phyloP scores from a whole-genome alignment of 2,888 invertebrate species.

The Tetragonula carbonaria region DNA sequence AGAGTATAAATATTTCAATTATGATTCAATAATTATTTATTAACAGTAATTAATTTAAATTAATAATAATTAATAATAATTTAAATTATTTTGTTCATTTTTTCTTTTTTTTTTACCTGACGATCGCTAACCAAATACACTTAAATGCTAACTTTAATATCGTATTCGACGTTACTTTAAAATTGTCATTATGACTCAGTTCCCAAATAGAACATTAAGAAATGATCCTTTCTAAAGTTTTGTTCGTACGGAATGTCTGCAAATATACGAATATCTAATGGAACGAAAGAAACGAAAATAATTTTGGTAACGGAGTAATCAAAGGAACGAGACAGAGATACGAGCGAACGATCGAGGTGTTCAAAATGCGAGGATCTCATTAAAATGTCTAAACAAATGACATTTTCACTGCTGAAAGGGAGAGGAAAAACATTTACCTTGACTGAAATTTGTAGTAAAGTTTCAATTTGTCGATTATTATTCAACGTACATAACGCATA shows the following conservation, averaged over 20 bases:
- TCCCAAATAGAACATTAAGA: too few relatives aligned
- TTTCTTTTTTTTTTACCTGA: too few relatives aligned
- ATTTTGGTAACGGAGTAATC: neutral
- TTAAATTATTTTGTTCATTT: neutral
- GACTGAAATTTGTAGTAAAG: constrained; percentile 35
- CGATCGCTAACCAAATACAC: too few relatives aligned
- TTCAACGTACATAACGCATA: constrained; percentile 64
- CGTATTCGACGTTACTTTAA: neutral
- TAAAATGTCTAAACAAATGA: constrained; percentile 16
- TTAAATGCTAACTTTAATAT: too few relatives aligned
- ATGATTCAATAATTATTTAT: too few relatives aligned
- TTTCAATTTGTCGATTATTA: constrained; percentile 66
- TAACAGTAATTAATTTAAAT: too few relatives aligned
- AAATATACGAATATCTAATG: too few relatives aligned
- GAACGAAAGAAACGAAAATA: neutral
- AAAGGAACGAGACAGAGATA: neutral
- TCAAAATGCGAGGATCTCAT: neutral
- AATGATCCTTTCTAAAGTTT: too few relatives aligned
- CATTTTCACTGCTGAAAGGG: neutral
- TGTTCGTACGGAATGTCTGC: too few relatives aligned
- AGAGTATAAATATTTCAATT: too few relatives aligned
- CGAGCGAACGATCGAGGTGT: neutral
- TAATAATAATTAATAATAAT: too few relatives aligned
- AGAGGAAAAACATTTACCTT: neutral
- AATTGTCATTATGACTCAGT: too few relatives aligned